Conservation (phyloP, 1,140 invertebrate species). For the Aphidius gifuensis region DNA sequence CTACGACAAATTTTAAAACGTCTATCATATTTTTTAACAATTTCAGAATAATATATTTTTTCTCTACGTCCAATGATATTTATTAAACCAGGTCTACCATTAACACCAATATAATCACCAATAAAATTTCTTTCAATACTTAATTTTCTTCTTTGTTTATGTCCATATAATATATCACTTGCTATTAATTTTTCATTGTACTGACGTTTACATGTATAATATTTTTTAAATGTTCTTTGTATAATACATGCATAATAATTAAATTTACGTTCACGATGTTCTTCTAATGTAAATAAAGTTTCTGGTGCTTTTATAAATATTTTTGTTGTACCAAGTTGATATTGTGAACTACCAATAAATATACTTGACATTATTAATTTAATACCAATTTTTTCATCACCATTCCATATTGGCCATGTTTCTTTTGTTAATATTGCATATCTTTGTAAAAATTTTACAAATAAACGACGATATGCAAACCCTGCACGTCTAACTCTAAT, state of each 20-base stretch:
- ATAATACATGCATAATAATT: constrained; percentile 69
- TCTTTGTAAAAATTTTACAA: constrained; percentile 65
- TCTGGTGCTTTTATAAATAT: constrained; percentile 77
- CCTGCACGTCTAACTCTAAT: constrained; percentile 67
- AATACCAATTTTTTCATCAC: constrained; percentile 61
- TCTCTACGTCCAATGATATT: constrained; percentile 65
- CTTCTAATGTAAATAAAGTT: constrained; percentile 72
- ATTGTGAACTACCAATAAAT: constrained; percentile 67
- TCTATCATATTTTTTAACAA: constrained; percentile 70
- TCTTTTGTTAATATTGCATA: constrained; percentile 70
- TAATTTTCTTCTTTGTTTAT: constrained; percentile 65
- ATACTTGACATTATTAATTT: constrained; percentile 61
- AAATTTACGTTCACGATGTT: constrained; percentile 69
- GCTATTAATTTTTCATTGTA: constrained; percentile 64
- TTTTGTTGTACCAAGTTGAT: constrained; percentile 70
- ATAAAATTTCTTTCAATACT: constrained; percentile 73
- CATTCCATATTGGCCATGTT: constrained; percentile 67
- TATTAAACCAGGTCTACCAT: constrained; percentile 60
- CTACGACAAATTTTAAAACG: constrained; percentile 65
- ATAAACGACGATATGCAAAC: constrained; percentile 64
- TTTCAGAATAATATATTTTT: constrained; percentile 68
- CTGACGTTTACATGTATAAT: constrained; percentile 64
- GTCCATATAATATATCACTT: constrained; percentile 61
- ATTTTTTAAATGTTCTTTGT: constrained; percentile 71
- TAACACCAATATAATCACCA: constrained; percentile 74